These are phyloP conservation scores for Panonychus citri DNA, from an alignment of 1,140 invertebrate genomes.

Conservation along the genomic window DNA sequence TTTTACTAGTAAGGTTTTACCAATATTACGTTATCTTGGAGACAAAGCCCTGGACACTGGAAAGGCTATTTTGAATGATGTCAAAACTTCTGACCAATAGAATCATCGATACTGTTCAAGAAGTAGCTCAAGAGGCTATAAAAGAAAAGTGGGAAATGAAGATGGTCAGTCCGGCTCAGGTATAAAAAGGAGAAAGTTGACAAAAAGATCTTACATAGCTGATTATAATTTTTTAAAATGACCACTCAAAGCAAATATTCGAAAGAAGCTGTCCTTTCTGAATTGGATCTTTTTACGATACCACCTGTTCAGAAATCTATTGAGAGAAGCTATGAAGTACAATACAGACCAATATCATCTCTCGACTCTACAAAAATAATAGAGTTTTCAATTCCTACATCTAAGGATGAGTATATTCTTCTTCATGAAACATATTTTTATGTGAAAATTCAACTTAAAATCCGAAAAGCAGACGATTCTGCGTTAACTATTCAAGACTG, in stretches of 20 bases:
- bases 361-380: constrained; percentile 21
- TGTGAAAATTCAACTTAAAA: constrained; percentile 18
- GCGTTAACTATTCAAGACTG: constrained; percentile 6
- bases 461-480: constrained; percentile 11
- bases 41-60: background rate
- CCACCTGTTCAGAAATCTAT: constrained; percentile 23
- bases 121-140: background rate
- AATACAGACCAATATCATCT: constrained; percentile 23
- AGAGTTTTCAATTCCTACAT: constrained; percentile 21
- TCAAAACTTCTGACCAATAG: background rate
- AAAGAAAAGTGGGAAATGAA: background rate
- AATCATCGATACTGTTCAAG: background rate
- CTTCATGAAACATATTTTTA: constrained; percentile 20
- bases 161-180: background rate
- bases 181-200: background rate
- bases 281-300: constrained; percentile 25
- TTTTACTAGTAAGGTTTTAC: background rate
- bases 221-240: constrained; percentile 1
- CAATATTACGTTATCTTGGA: background rate
- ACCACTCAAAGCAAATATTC: constrained; percentile 1
- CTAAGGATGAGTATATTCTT: constrained; percentile 22
- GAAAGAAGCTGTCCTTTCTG: constrained; percentile 11
- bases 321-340: constrained; percentile 18
- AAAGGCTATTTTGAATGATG: background rate
- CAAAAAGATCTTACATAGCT: background rate